These are phyloP conservation scores for Oxytorus armatus DNA, from an alignment of 2,888 invertebrate species.

Conservation along the genomic window DNA sequence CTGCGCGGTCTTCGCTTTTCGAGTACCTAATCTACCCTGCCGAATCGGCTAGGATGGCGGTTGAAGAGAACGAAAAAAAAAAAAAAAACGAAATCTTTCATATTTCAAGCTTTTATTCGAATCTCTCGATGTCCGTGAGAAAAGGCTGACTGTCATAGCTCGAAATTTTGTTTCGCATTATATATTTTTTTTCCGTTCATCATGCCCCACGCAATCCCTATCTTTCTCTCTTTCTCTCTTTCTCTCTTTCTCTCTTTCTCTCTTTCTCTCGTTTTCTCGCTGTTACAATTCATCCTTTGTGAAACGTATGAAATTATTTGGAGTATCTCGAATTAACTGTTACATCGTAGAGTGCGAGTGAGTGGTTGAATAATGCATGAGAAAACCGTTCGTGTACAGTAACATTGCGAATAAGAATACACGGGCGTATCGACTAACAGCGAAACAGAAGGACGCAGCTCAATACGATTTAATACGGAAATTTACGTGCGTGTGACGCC, in stretches of 20 bases:
- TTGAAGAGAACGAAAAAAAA: neutral
- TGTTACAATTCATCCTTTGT: slow-evolving; percentile 58
- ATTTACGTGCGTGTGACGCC: slow-evolving; percentile 14
- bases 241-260: neutral
- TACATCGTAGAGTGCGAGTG: slow-evolving; percentile 59
- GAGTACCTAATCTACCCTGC: neutral
- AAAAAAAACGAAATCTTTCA: neutral
- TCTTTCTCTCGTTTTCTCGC: slow-evolving; percentile 1
- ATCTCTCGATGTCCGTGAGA: slow-evolving; percentile 17
- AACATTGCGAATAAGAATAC: slow-evolving; percentile 53
- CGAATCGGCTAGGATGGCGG: slow-evolving; percentile 3
- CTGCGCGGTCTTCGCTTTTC: neutral
- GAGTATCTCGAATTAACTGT: slow-evolving; percentile 65
- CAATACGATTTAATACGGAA: neutral
- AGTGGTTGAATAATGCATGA: slow-evolving; percentile 67
- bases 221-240: neutral
- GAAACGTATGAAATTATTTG: slow-evolving; percentile 65
- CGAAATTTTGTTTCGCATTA: neutral
- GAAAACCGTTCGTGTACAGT: slow-evolving; percentile 51
- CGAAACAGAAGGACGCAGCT: neutral
- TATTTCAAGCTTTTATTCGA: neutral
- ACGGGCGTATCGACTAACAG: neutral
- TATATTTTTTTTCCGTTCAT: slow-evolving; percentile 16
- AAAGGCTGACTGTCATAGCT: slow-evolving; percentile 5
- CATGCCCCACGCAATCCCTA: slow-evolving; percentile 15